Conservation (phyloP, 2,797 vertebrate genomes). For the Cossypha heuglini region DNA sequence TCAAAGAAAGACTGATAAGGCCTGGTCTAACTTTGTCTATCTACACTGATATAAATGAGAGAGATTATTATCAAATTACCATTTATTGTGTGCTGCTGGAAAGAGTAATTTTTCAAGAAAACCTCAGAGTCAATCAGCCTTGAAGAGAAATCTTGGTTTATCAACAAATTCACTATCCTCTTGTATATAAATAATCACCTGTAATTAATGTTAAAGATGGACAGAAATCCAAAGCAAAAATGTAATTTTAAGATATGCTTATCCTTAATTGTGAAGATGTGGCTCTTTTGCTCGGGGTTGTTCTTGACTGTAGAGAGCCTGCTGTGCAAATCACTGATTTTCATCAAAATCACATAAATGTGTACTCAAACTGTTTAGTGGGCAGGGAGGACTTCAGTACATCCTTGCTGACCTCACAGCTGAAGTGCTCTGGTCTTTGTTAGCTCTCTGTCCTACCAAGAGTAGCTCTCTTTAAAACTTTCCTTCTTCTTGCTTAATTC, state of each 20-base stretch:
- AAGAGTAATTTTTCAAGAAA: conserved; percentile 1
- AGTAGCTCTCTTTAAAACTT: not conserved
- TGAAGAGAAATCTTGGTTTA: not conserved
- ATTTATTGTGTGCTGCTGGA: conserved; percentile 16
- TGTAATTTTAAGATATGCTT: not conserved
- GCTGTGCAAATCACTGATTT: not conserved
- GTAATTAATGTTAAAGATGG: not conserved
- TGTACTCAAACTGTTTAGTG: not conserved
- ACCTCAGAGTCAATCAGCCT: not conserved
- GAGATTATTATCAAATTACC: conserved; percentile 21
- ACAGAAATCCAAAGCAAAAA: not conserved
- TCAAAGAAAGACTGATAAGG: not conserved
- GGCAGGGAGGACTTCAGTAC: not conserved
- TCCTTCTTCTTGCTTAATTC: not conserved
- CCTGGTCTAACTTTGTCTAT: not conserved
- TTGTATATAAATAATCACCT: not conserved
- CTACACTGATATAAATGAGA: not conserved
- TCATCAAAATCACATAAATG: not conserved
- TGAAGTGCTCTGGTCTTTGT: not conserved
- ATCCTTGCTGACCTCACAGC: not conserved
- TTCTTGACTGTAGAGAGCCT: not conserved
- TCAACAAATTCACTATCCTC: not conserved
- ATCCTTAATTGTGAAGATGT: not conserved
- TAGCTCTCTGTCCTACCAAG: not conserved
- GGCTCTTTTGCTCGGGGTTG: not conserved